Evolutionary conservation across 2,797 vertebrate species (phyloP).

Genomic region (Borostomias antarcticus): DNA sequence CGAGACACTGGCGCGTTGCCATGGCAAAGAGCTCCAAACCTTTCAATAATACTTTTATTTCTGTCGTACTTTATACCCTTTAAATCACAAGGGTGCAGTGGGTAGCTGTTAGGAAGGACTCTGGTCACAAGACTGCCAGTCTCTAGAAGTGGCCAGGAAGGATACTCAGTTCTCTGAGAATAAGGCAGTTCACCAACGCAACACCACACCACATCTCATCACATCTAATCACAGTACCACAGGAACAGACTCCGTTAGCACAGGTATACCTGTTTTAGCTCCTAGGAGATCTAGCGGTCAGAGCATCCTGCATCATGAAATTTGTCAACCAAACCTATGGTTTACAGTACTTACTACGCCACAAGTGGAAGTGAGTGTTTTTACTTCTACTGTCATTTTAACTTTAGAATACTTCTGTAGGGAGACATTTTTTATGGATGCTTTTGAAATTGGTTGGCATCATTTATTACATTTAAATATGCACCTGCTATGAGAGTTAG

Average conservation of each 20-base stretch:
- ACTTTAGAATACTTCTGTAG: not conserved
- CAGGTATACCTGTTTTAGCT: not conserved
- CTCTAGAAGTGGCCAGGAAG: not conserved
- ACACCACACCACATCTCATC: not conserved
- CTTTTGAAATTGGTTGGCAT: not conserved
- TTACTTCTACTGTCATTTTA: not conserved
- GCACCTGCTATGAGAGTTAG: no score
- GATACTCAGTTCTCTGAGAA: not conserved
- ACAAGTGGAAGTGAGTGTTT: slow-evolving; percentile 65
- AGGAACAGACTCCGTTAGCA: slow-evolving; percentile 7
- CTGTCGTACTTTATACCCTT: slow-evolving; percentile 17
- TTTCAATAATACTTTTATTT: slow-evolving; percentile 30
- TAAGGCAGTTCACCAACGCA: not conserved
- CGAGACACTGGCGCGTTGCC: not conserved
- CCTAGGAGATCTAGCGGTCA: not conserved
- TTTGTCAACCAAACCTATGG: slow-evolving; percentile 74
- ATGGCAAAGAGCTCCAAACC: slow-evolving; percentile 24
- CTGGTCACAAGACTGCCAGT: slow-evolving; percentile 20
- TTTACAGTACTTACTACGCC: slow-evolving; percentile 50
- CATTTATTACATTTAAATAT: no score
- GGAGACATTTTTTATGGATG: not conserved
- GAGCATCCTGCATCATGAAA: slow-evolving; percentile 62
- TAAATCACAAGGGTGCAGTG: slow-evolving; percentile 57
- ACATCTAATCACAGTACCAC: not conserved
- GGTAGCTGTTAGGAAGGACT: slow-evolving; percentile 25